Evolutionary conservation across 2,888 invertebrate genomes (phyloP).

Genomic region (Cephus spinipes): DNA sequence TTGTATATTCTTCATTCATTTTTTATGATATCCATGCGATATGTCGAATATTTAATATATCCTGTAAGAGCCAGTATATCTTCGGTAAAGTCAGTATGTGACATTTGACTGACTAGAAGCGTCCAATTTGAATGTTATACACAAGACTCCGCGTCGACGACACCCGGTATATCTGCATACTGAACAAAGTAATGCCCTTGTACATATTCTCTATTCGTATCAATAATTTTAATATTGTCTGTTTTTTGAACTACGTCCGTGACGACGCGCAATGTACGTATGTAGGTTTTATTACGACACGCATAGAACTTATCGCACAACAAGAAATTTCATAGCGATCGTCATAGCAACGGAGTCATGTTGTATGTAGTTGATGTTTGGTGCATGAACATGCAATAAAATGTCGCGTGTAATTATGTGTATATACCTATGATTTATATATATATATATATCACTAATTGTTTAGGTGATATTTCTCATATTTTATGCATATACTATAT

Average conservation of each 20-base stretch:
- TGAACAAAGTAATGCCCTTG: slow-evolving; percentile 21
- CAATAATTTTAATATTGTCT: slow-evolving; percentile 41
- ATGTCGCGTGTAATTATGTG: neutral
- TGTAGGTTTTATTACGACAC: slow-evolving; percentile 18
- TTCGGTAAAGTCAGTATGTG: slow-evolving; percentile 14
- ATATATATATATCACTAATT: slow-evolving; percentile 19
- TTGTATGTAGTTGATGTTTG: neutral
- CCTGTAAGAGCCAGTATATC: neutral
- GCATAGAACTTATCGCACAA: neutral
- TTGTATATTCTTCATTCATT: neutral
- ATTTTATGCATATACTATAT: slow-evolving; percentile 10
- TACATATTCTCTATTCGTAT: slow-evolving; percentile 20
- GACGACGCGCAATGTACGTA: slow-evolving; percentile 27
- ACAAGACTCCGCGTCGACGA: neutral
- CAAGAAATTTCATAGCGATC: neutral
- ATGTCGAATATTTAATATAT: neutral
- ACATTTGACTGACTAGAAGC: slow-evolving; percentile 20
- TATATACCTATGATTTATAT: slow-evolving; percentile 1
- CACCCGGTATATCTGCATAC: neutral
- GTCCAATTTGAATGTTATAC: neutral
- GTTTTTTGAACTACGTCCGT: slow-evolving; percentile 44
- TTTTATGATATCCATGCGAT: neutral
- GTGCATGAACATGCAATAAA: neutral
- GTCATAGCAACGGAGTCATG: neutral
- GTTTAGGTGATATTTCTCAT: slow-evolving; percentile 22